Evolutionary conservation across 1,140 invertebrate species (phyloP), one percentile per base, ranked within the genome.

Genomic region (Cydia amplana): DNA sequence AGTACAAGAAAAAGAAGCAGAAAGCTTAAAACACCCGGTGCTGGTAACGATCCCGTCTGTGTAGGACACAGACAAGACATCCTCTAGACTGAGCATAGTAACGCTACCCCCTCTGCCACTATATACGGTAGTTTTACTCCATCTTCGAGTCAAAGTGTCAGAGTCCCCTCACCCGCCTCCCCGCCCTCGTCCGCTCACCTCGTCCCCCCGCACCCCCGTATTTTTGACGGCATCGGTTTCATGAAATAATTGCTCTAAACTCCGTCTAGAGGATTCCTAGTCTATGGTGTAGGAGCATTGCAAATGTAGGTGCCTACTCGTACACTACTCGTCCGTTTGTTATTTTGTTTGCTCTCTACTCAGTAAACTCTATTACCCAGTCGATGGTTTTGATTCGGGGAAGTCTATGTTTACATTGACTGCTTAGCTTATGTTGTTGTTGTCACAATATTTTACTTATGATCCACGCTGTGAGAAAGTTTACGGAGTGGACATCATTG

Each of bases 271-370:
- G n/a, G n/a, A n/a, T n/a, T n/a, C n/a, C n/a, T n/a, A n/a, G n/a
- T n/a, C n/a, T n/a, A n/a, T n/a, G n/a, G 76, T 78, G 74, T 82
- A 79, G 78, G 76, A 79, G 75, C 78, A 81, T 74, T 77, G 82
- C 82, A 80, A 81, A 83, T 84, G 82, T 82, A 82, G 40, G 67
- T 65, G 43, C 80, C 80, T 79, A 80, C 25, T n/a, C n/a, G n/a
- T 25, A 28, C 82, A 83, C 81, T 84, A 82, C 83, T 82, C 78
- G 76, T 20, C 78, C 74, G 81, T 84, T 80, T 91, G 85, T 91
- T 91, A 90, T 91, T 91, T 87, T 91, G 88, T 91, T 91, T 91
- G 83, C 86, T 86, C 80, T 85, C 80, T 86, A 86, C 88, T 90
- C 85, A 83, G 87, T 85, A 88, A 89, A 90, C 84, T 89, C 87